Evolutionary conservation across 1,140 invertebrate genomes (phyloP).

Genomic region (Drosophila sproati): DNA sequence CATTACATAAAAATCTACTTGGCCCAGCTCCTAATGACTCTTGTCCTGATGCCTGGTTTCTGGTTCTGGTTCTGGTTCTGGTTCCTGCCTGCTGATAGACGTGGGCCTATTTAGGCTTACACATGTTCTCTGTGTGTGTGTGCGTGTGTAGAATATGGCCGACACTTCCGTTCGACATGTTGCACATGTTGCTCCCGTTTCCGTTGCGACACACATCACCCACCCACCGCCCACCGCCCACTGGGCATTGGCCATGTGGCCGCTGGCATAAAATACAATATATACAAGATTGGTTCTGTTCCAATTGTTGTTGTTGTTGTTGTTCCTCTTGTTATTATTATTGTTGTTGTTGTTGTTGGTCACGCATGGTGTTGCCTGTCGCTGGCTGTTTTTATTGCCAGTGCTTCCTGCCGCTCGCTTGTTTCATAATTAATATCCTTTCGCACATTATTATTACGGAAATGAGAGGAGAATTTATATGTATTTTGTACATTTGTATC

Average conservation of each 20-base stretch:
- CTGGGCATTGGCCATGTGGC: constrained; percentile 27
- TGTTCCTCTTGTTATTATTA: constrained; percentile 38
- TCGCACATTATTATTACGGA: constrained; percentile 82
- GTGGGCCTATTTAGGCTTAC: constrained; percentile 70
- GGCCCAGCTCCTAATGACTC: constrained; percentile 68
- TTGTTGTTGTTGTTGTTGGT: constrained; percentile 67
- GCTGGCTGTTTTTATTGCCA: constrained; percentile 80
- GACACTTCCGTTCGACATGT: constrained; percentile 83
- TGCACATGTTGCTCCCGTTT: constrained; percentile 81
- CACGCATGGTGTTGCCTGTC: constrained; percentile 75
- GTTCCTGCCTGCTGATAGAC: constrained; percentile 33
- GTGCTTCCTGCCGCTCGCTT: constrained; percentile 72
- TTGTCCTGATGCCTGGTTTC: constrained; percentile 40
- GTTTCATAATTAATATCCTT: constrained; percentile 83
- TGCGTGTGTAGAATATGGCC: constrained; percentile 74
- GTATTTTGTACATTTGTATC: constrained; percentile 11
- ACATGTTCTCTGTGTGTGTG: constrained; percentile 22
- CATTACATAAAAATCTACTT: constrained; percentile 84
- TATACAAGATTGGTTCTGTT: constrained; percentile 49
- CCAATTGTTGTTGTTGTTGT: constrained; percentile 29
- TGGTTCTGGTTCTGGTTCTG: not conserved
- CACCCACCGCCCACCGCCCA: constrained; percentile 19
- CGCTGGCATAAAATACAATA: constrained; percentile 74
- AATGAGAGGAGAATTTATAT: constrained; percentile 58
- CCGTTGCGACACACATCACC: constrained; percentile 49